These are phyloP conservation scores for Drosophila azteca DNA, from an alignment of 1,140 invertebrate genomes.

Conservation along the genomic window DNA sequence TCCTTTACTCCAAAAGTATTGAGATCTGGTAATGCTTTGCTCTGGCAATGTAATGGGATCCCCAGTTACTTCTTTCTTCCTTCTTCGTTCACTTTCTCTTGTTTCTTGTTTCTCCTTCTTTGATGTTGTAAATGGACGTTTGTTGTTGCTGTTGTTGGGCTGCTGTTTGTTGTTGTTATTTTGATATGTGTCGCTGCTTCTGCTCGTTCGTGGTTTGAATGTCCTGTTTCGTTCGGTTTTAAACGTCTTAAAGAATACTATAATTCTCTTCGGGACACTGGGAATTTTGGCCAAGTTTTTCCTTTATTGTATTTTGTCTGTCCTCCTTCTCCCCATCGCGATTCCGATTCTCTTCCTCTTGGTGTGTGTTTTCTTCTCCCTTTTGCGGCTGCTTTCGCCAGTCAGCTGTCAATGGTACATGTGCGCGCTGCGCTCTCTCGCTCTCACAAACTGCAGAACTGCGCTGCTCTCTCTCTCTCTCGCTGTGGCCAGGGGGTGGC, in stretches of 20 bases:
- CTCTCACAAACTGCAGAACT: conserved; percentile 35
- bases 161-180: conserved; percentile 21
- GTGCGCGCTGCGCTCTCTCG: conserved; percentile 25
- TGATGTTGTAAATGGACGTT: conserved; percentile 68
- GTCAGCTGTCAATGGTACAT: conserved; percentile 77
- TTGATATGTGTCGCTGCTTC: conserved; percentile 9
- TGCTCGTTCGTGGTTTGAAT: conserved; percentile 9
- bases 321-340: conserved; percentile 16
- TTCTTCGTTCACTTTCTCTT: conserved; percentile 8
- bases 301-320: conserved; percentile 49
- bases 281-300: conserved; percentile 16
- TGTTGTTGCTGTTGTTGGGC: conserved; percentile 36
- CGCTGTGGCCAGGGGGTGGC: conserved; percentile 40
- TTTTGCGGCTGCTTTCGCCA: conserved; percentile 40
- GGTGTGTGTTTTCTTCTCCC: conserved; percentile 22
- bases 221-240: not conserved
- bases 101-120: conserved; percentile 2
- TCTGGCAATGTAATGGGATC: too few relatives aligned
- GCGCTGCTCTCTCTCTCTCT: conserved; percentile 17
- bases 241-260: too few relatives aligned
- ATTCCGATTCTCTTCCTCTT: conserved; percentile 29
- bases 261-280: too few relatives aligned
- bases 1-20: too few relatives aligned
- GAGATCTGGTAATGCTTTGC: too few relatives aligned
- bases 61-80: not conserved